phyloP scores from a whole-genome alignment of 2,797 vertebrate genomes.

The Rhyacichthys aspro region DNA sequence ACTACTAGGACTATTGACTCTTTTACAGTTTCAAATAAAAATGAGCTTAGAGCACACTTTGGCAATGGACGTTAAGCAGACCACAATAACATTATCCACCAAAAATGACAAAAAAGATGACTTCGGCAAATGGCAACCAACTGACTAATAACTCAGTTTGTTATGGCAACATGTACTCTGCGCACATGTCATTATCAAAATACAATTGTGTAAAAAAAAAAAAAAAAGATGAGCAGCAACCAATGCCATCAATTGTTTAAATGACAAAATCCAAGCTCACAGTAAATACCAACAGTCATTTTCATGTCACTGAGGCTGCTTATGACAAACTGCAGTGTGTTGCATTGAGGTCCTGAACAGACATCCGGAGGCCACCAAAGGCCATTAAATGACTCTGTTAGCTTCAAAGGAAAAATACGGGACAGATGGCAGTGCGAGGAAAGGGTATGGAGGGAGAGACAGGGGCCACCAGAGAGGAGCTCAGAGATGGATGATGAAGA shows the following conservation, averaged over 20 bases:
- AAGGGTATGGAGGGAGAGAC: constrained; percentile 39
- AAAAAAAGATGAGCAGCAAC: too few species aligned
- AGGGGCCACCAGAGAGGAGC: constrained; percentile 40
- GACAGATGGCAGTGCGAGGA: constrained; percentile 58
- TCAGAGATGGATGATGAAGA: constrained; percentile 60
- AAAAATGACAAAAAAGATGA: too few species aligned
- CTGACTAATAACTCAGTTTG: too few species aligned
- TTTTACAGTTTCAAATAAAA: too few species aligned
- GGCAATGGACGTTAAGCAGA: too few species aligned
- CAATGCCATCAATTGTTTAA: not conserved
- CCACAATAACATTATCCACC: too few species aligned
- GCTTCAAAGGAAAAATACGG: constrained; percentile 34
- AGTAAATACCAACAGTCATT: not conserved
- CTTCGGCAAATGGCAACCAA: too few species aligned
- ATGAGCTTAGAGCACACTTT: too few species aligned
- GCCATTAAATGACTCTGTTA: constrained; percentile 18
- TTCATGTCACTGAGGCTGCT: not conserved
- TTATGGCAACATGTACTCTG: too few species aligned
- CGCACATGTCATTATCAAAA: too few species aligned
- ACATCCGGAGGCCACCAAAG: constrained; percentile 13
- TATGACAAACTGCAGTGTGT: not conserved
- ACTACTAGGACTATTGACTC: too few species aligned
- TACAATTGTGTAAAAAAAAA: too few species aligned
- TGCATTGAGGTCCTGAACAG: constrained; percentile 5
- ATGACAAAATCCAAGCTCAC: not conserved